phyloP scores from a whole-genome alignment of 2,113 vertebrate species.

The Myotis yumanensis region DNA sequence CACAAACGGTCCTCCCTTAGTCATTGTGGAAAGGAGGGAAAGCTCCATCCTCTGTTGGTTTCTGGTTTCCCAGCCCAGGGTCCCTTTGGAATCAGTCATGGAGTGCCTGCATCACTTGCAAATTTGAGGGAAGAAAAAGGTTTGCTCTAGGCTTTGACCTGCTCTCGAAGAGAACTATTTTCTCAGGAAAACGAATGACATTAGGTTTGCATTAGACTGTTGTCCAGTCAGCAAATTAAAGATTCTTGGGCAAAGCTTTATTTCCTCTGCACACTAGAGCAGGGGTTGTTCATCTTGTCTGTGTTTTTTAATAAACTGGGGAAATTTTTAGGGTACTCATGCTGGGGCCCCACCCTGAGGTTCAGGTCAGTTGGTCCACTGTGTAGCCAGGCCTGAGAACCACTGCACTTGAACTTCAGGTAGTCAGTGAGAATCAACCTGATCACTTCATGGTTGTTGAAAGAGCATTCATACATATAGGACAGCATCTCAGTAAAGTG shows the following conservation, averaged over 20 bases:
- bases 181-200: conserved; percentile 71
- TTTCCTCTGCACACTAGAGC: conserved; percentile 14
- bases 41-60: conserved; percentile 31
- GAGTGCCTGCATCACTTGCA: conserved; percentile 75
- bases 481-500: not conserved
- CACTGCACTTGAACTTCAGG: not conserved
- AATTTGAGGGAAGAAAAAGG: conserved; percentile 59
- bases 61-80: conserved; percentile 51
- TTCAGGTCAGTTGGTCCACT: not conserved
- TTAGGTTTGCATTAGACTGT: conserved; percentile 75
- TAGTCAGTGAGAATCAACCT: not conserved
- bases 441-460: not conserved
- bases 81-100: conserved; percentile 66
- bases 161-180: conserved; percentile 72
- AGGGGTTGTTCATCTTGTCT: not conserved
- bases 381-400: not conserved
- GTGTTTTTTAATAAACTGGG: not conserved
- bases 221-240: conserved; percentile 80
- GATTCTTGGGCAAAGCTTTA: conserved; percentile 76
- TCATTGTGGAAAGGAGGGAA: conserved; percentile 38
- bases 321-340: not conserved
- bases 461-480: not conserved
- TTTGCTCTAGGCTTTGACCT: conserved; percentile 71
- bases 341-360: not conserved
- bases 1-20: not conserved